Evolutionary conservation across 2,888 invertebrate genomes (phyloP).

Genomic region (Allygus modestus): DNA sequence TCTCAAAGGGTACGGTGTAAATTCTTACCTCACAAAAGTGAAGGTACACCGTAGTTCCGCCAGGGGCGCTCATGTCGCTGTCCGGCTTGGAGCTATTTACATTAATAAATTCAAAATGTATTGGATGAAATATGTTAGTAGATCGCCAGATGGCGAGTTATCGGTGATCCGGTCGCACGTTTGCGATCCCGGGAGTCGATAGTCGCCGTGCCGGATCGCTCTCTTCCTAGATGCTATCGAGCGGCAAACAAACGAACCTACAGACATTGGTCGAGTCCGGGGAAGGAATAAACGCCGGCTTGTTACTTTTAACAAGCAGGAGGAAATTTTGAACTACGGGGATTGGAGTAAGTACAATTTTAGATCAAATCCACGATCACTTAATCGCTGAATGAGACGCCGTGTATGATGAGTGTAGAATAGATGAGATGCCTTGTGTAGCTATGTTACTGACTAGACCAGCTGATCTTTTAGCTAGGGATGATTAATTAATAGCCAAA

Average conservation of each 20-base stretch:
- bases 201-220: conserved; percentile 4
- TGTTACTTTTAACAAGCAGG: neutral
- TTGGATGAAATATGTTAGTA: conserved; percentile 46
- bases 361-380: too few relatives aligned
- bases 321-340: neutral
- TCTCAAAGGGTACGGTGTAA: too few relatives aligned
- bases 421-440: too few relatives aligned
- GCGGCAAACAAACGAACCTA: conserved; percentile 21
- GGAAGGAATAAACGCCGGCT: neutral
- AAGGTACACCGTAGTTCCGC: conserved; percentile 7
- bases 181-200: neutral
- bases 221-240: conserved; percentile 44
- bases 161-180: conserved; percentile 20
- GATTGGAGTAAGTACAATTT: neutral
- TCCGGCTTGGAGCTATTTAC: conserved; percentile 39
- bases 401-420: too few relatives aligned
- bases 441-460: too few relatives aligned
- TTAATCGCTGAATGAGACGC: too few relatives aligned
- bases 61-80: conserved; percentile 31
- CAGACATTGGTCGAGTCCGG: neutral
- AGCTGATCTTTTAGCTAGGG: too few relatives aligned
- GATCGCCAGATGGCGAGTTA: conserved; percentile 52
- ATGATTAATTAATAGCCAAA: too few relatives aligned
- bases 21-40: conserved; percentile 1
- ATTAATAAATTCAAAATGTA: conserved; percentile 57